Evolutionary conservation across 1,140 invertebrate genomes (phyloP), one percentile per base, ranked within the genome.

Genomic region (Drosophila gunungcola): DNA sequence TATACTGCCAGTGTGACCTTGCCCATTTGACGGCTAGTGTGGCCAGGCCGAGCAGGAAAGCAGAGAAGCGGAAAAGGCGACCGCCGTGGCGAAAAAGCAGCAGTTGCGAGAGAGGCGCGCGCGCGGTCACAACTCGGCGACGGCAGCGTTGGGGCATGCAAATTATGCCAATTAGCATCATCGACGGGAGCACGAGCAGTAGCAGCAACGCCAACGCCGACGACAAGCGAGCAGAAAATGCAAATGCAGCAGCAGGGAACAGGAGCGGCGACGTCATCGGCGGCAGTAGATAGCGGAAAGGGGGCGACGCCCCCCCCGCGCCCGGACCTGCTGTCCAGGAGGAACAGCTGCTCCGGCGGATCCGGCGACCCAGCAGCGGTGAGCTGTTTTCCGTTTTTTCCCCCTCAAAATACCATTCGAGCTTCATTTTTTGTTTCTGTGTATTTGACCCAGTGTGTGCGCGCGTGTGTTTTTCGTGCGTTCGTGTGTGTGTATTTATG

Each of bases 91-190:
- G 53, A 27, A 32, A 12, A 10, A 46, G 25, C 43, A 58, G 41
- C 36, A 84, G 76, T 80, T 80, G 78, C 64, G 43, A 60, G 60
- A 84, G 60, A 49, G 56, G 56, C 39, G 76, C 70, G 70, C 62
- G 75, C 80, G 80, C 60, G 80, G 64, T 56, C 57, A 82, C 60
- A 82, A 82, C 41, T 62, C 42, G 76, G 73, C 62, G 63, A 62
- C 60, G 63, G 70, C 60, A 83, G 70, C 63, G 64, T 65, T 63
- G 63, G 78, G 80, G 80, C 76, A 79, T 84, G 58, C 72, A 80
- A 84, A 83, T 80, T 83, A 83, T 83, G 80, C 80, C 74, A 83
- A 84, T 63, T 43, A 84, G 80, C 61, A 80, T 84, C 75, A 79
- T 83, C 72, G 61, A 85, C 52, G 60, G 69, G n/a, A 67, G 72